phyloP scores from a whole-genome alignment of 2,888 invertebrate genomes.

The Lamellibrachia satsuma region DNA sequence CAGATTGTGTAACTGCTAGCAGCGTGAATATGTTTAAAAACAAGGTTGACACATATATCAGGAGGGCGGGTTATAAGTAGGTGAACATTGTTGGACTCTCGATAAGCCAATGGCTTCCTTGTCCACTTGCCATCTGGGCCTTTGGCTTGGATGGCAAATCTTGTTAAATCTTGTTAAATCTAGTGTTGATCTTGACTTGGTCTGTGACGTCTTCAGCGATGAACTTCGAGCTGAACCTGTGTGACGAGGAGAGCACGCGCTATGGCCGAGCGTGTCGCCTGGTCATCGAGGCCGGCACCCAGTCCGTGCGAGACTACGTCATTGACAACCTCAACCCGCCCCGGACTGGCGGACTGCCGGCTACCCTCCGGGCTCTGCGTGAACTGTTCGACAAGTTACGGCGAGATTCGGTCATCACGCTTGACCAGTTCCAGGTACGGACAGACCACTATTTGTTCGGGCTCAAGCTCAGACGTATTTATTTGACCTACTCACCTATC shows the following conservation, averaged over 20 bases:
- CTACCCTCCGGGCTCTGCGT: neutral
- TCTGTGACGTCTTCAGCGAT: neutral
- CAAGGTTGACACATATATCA: too few relatives aligned
- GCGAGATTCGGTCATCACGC: conserved; percentile 21
- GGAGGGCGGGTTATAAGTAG: too few relatives aligned
- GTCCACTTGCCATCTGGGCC: too few relatives aligned
- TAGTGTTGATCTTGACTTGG: too few relatives aligned
- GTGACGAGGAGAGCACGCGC: neutral
- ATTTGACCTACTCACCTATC: too few relatives aligned
- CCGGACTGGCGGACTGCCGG: conserved; percentile 14
- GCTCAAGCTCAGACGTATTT: too few relatives aligned
- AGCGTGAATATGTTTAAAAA: too few relatives aligned
- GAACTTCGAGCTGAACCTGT: conserved; percentile 3
- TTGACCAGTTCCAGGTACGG: neutral
- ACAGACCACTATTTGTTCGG: neutral
- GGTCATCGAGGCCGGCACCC: conserved; percentile 14
- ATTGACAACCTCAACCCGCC: neutral
- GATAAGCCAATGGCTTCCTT: too few relatives aligned
- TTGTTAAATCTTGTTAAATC: too few relatives aligned
- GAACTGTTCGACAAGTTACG: conserved; percentile 19
- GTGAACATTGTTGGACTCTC: too few relatives aligned
- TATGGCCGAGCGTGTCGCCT: conserved; percentile 20
- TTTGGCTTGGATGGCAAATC: too few relatives aligned
- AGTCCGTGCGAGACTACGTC: conserved; percentile 1
- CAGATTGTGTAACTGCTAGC: too few relatives aligned